Percentiles rank a stretch among this genome's conserved stretches.
Conservation (phyloP, 1,140 invertebrate genomes). For the Papilio dardanus region DNA sequence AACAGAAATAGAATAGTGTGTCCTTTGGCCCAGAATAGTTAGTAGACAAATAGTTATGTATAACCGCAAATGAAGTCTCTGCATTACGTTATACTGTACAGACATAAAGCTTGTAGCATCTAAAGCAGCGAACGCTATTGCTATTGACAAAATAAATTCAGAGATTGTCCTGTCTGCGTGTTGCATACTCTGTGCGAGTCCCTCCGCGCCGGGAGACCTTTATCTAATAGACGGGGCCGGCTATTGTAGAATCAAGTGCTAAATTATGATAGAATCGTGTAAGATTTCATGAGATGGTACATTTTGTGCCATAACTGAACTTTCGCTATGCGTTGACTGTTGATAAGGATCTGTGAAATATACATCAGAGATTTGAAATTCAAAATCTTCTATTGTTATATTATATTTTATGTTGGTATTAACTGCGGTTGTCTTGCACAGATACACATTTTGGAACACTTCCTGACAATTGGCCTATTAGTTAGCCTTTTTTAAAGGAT, state of each 20-base stretch:
- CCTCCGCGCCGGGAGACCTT: conserved; percentile 48
- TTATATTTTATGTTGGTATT: conserved; percentile 54
- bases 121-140: conserved; percentile 43
- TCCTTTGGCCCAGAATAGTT: neutral
- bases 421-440: neutral
- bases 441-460: too few relatives aligned
- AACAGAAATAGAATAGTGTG: too few relatives aligned
- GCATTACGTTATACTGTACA: conserved; percentile 6
- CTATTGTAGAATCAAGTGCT: conserved; percentile 67
- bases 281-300: conserved; percentile 57
- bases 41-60: too few relatives aligned
- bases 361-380: conserved; percentile 64
- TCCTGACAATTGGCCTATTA: too few relatives aligned
- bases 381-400: conserved; percentile 52
- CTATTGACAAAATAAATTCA: conserved; percentile 51
- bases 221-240: conserved; percentile 61
- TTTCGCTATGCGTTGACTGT: conserved; percentile 49
- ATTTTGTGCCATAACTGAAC: conserved; percentile 47
- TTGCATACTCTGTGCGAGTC: conserved; percentile 43
- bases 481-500: too few relatives aligned
- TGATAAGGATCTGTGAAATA: conserved; percentile 61
- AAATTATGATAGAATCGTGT: conserved; percentile 68
- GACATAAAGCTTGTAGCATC: conserved; percentile 41
- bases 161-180: conserved; percentile 43
- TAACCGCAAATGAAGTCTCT: neutral